phyloP scores from a whole-genome alignment of 2,113 vertebrate genomes.

The Thymallus thymallus region DNA sequence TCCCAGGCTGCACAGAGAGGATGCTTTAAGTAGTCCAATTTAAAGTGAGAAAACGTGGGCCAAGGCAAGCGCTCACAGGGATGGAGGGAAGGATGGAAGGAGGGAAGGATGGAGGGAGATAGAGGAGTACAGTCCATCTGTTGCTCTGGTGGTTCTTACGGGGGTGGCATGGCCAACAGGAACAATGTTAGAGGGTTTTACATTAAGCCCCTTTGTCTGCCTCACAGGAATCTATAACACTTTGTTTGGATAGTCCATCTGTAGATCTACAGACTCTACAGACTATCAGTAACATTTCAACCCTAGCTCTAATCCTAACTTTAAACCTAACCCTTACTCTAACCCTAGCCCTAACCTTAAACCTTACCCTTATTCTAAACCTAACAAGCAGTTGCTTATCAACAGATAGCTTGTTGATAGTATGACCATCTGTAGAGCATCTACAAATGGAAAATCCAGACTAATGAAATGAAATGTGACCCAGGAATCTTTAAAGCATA shows the following conservation, averaged over 20 bases:
- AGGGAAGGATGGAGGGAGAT: neutral
- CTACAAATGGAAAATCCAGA: too few species aligned
- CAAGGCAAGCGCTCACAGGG: slow-evolving; percentile 24
- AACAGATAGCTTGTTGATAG: too few species aligned
- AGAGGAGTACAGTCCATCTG: slow-evolving; percentile 41
- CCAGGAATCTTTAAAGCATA: neutral
- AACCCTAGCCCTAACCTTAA: too few species aligned
- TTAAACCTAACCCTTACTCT: too few species aligned
- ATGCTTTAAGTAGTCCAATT: slow-evolving; percentile 58
- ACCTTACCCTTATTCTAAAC: too few species aligned
- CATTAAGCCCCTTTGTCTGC: neutral
- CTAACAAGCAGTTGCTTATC: too few species aligned
- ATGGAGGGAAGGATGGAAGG: slow-evolving; percentile 3
- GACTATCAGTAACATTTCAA: too few species aligned
- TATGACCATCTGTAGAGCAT: too few species aligned
- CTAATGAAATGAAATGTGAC: too few species aligned
- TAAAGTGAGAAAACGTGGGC: slow-evolving; percentile 60
- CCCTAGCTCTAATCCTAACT: too few species aligned
- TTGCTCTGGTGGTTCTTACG: slow-evolving; percentile 27
- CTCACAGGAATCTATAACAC: neutral
- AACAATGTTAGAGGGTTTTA: neutral
- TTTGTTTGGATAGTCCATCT: too few species aligned
- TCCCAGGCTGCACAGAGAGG: slow-evolving; percentile 19
- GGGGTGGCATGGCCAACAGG: slow-evolving; percentile 9
- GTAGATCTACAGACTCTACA: too few species aligned